A percentile compares a stretch with the other conserved stretches of the same genome.
Conservation (phyloP, 2,113 vertebrate genomes). For the Sceloporus undulatus region DNA sequence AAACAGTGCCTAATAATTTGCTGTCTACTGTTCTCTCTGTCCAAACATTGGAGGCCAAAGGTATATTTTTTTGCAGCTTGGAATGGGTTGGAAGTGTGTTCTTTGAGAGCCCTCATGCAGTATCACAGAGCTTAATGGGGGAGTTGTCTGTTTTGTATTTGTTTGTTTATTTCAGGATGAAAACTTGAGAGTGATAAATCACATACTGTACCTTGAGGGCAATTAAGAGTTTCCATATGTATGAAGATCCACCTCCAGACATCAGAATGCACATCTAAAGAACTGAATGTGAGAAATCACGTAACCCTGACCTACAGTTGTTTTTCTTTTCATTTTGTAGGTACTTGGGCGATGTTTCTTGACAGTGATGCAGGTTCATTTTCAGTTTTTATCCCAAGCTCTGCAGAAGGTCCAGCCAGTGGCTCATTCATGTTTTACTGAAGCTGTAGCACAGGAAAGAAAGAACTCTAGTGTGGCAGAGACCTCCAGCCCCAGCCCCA, state of each 20-base stretch:
- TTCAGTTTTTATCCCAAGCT: constrained; percentile 97
- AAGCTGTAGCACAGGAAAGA: constrained; percentile 92
- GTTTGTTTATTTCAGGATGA: background rate
- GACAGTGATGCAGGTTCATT: constrained; percentile 98
- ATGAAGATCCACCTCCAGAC: background rate
- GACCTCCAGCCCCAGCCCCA: constrained; percentile 79
- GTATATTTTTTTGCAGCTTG: too few species aligned
- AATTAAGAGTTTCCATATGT: background rate
- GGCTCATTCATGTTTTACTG: constrained; percentile 94
- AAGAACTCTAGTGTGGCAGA: constrained; percentile 72
- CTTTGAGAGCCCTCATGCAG: too few species aligned
- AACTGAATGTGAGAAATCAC: background rate
- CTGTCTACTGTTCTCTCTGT: too few species aligned
- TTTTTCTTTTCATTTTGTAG: constrained; percentile 73
- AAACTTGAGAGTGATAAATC: background rate
- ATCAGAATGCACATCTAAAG: background rate
- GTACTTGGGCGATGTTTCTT: constrained; percentile 96
- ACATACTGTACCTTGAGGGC: too few species aligned
- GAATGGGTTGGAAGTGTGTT: too few species aligned
- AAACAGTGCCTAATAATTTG: too few species aligned
- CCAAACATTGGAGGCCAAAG: too few species aligned
- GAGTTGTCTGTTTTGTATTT: background rate
- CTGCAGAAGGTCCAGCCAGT: constrained; percentile 97
- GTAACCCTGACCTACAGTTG: constrained; percentile 6
- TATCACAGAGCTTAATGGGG: too few species aligned